A percentile compares a stretch with the other conserved stretches of the same genome.
These are phyloP conservation scores for Cephalopachus bancanus DNA, from an alignment of 2,797 vertebrate species.

Conservation along the genomic window DNA sequence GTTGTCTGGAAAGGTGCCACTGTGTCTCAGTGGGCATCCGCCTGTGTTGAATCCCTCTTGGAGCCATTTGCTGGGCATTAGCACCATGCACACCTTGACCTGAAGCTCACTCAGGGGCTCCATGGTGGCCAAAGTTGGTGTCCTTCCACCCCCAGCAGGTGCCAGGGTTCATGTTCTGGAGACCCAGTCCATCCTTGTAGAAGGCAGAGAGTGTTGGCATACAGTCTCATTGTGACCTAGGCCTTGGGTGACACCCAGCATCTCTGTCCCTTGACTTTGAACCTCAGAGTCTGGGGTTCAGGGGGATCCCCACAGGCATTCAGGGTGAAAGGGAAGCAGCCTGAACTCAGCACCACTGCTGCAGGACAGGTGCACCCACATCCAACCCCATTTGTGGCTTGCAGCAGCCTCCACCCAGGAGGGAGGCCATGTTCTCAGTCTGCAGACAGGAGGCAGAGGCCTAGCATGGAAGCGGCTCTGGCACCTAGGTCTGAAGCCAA, in stretches of 20 bases:
- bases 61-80: neutral
- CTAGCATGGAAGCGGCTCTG: neutral
- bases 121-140: no score
- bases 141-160: neutral
- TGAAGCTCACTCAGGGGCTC: neutral
- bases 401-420: rapidly evolving
- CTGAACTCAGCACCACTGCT: no score
- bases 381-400: neutral
- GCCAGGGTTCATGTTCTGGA: neutral
- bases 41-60: rapidly evolving
- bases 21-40: no score
- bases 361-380: neutral
- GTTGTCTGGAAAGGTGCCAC: no score
- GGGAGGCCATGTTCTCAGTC: neutral
- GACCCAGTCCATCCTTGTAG: no score
- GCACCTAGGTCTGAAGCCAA: neutral
- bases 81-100: neutral
- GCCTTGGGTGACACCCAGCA: neutral
- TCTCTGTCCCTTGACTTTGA: neutral
- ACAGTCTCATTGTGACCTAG: neutral
- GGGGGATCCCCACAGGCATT: neutral
- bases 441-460: neutral
- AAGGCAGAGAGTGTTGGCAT: no score
- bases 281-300: neutral
- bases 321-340: neutral